These are phyloP conservation scores for Dasyurus viverrinus DNA, from an alignment of 2,113 vertebrate genomes.

Conservation along the genomic window DNA sequence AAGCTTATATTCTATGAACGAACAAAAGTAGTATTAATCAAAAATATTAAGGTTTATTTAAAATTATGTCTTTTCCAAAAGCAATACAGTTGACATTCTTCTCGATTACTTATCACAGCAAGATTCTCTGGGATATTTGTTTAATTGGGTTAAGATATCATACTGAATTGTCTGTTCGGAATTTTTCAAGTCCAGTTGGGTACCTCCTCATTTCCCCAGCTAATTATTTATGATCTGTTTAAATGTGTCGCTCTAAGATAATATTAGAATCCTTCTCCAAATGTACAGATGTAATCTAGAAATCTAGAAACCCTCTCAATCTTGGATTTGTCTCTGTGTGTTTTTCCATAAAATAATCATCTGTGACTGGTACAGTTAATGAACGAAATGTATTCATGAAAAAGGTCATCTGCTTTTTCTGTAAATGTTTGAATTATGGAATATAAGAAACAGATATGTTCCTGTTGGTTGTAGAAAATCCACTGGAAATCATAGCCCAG, in stretches of 20 bases:
- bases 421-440: not conserved
- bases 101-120: slow-evolving; percentile 72
- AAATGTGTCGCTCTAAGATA: slow-evolving; percentile 35
- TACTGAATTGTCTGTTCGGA: slow-evolving; percentile 61
- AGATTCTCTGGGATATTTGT: slow-evolving; percentile 57
- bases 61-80: slow-evolving; percentile 65
- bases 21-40: slow-evolving; percentile 46
- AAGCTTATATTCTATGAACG: slow-evolving; percentile 24
- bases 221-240: slow-evolving; percentile 61
- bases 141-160: slow-evolving; percentile 75
- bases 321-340: not conserved
- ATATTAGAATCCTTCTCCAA: slow-evolving; percentile 21
- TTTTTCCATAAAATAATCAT: slow-evolving; percentile 20
- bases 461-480: not conserved
- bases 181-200: slow-evolving; percentile 51
- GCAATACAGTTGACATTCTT: slow-evolving; percentile 68
- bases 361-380: not conserved
- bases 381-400: not conserved
- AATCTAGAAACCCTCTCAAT: not conserved
- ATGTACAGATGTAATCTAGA: not conserved
- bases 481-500: not conserved
- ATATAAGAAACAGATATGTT: not conserved
- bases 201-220: slow-evolving; percentile 57
- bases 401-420: not conserved
- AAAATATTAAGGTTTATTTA: slow-evolving; percentile 61